These are phyloP conservation scores for Drosophila ogumai DNA, from an alignment of 1,140 invertebrate genomes.

Conservation along the genomic window DNA sequence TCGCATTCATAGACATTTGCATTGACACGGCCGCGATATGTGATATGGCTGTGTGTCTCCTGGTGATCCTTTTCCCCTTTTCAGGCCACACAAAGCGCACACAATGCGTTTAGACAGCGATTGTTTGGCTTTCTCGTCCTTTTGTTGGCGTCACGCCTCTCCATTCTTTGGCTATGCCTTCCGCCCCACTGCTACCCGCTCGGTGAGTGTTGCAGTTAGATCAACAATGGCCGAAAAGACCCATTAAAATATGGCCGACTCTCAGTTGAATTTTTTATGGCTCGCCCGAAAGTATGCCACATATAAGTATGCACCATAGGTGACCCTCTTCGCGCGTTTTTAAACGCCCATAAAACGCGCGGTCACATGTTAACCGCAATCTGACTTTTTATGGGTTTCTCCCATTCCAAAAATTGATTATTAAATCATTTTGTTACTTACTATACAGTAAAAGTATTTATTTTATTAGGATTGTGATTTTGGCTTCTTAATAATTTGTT, in stretches of 20 bases:
- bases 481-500: neutral
- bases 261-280: conserved; percentile 19
- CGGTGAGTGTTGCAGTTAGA: conserved; percentile 37
- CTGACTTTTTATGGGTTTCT: conserved; percentile 4
- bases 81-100: conserved; percentile 52
- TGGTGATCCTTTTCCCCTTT: conserved; percentile 68
- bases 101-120: conserved; percentile 81
- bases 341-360: conserved; percentile 32
- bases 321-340: conserved; percentile 45
- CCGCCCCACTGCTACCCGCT: neutral
- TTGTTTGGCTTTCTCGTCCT: conserved; percentile 69
- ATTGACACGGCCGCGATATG: conserved; percentile 63
- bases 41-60: conserved; percentile 25
- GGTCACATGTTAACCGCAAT: conserved; percentile 19
- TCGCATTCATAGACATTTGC: conserved; percentile 73
- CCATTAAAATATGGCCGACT: conserved; percentile 36
- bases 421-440: neutral
- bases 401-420: conserved; percentile 25
- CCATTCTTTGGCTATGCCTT: neutral
- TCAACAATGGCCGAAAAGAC: conserved; percentile 37
- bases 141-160: conserved; percentile 51
- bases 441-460: neutral
- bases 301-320: conserved; percentile 24
- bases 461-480: neutral
- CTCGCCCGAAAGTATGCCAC: conserved; percentile 24